Evolutionary conservation across 2,113 vertebrate species (phyloP), one percentile per base, ranked within the genome.

Genomic region (Calypte anna): DNA sequence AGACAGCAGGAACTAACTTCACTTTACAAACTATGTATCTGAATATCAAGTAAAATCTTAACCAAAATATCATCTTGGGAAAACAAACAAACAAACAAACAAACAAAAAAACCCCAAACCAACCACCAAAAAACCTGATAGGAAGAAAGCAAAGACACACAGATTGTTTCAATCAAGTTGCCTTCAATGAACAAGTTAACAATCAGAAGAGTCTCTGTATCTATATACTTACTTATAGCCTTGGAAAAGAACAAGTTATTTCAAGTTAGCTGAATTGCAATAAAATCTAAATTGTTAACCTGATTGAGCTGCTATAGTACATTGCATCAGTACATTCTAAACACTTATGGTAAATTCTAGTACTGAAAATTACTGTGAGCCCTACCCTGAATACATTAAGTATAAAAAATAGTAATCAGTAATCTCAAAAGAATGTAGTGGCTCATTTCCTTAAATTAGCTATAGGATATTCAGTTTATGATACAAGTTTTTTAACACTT

Each of bases 1-100:
- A 72, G 43, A 72, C 18, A 72, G 21, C 8, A 80, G 21, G 18
- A 72, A 93, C 59, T 36, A 68, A 80, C 72, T 63, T 4, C 19
- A 82, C 12, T 66, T 78, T 38, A 51, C 10, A 69, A 77, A 78
- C 48, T 20, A 38, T 14, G 1, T 24, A 7, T 50, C 24, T 43
- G 70, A 57, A 59, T 55, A 46, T 31, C 0, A 1, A 64, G 22
- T 2, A 31, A 62, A 54, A 4, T 0, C 24, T 57, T 66, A 61
- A 44, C 62, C 36, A 67, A 67, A 85, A 67, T 7, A 30, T 2
- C 23, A 68, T 12, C 28, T 9, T 38, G 10, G 24, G 24, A 73
- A 25, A 80, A 84, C 10, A 40, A 40, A 40, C 38, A 48, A 48
- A 48, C 19, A 48, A 48, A 48, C 18, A 20, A 20, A 48, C 6